A percentile compares a stretch with the other conserved stretches of the same genome.
These are phyloP conservation scores for Pocota personata DNA, from an alignment of 2,888 invertebrate genomes.

Conservation along the genomic window DNA sequence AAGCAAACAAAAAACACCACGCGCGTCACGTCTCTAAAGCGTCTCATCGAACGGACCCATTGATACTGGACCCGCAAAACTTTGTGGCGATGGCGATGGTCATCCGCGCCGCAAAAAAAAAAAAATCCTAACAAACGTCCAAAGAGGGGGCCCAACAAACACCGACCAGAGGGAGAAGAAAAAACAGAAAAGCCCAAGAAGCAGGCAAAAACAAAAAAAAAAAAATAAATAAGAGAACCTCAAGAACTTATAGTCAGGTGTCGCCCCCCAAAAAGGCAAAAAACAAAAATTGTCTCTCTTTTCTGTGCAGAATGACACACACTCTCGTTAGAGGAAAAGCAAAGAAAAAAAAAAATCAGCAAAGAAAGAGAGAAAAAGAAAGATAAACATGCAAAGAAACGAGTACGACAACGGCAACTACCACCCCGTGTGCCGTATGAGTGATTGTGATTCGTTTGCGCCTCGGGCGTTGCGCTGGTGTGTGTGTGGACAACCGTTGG, in stretches of 20 bases:
- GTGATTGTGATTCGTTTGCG: conserved; percentile 73
- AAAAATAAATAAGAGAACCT: conserved; percentile 55
- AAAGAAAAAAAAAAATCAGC: conserved; percentile 2
- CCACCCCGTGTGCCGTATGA: conserved; percentile 73
- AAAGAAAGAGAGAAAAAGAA: conserved; percentile 56
- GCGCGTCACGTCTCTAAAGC: conserved; percentile 66
- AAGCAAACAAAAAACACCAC: conserved; percentile 33
- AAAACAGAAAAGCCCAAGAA: conserved; percentile 13
- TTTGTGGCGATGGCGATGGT: conserved; percentile 71
- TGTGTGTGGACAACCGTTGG: not conserved
- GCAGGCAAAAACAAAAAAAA: no score
- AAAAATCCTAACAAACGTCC: conserved; percentile 40
- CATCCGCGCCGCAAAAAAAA: conserved; percentile 55
- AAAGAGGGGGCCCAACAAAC: conserved; percentile 57
- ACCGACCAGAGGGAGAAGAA: conserved; percentile 33
- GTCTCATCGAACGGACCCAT: conserved; percentile 72
- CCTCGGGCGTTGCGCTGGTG: conserved; percentile 51
- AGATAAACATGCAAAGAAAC: conserved; percentile 60
- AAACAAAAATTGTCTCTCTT: conserved; percentile 65
- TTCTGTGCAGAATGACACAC: conserved; percentile 59
- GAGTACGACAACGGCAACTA: conserved; percentile 56
- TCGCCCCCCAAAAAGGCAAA: conserved; percentile 60
- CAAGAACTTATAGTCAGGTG: conserved; percentile 72
- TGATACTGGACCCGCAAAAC: conserved; percentile 72
- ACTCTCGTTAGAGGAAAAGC: conserved; percentile 19